Evolutionary conservation across 2,888 invertebrate genomes (phyloP), one percentile per base, ranked within the genome.

Genomic region (Stramonita haemastoma): DNA sequence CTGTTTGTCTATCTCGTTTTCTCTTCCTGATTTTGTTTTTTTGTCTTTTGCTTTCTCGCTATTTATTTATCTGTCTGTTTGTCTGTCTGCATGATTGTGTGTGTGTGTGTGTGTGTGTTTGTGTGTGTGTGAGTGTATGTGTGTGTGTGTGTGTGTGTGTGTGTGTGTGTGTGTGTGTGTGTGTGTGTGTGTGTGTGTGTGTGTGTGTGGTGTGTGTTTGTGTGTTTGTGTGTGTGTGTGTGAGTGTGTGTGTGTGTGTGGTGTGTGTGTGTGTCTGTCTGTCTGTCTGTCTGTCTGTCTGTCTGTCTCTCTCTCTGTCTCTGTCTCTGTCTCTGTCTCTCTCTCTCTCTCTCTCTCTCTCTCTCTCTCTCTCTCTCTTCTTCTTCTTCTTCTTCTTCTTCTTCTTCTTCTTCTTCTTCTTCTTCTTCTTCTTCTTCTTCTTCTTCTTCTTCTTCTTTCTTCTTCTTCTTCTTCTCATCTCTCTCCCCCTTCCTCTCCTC

Each of bases 101-200:
- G 46, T 46, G 46, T 46, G 46, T 46, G 46, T 66, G 22, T 77
- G 13, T 77, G n/a, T 77, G 26, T 77, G 13, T 77, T 8, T 77
- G 26, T 77, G 26, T 77, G 26, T 73, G 73, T 73, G 73, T 73
- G 73, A 26, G 73, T 73, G 73, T 73, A n/a, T 73, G 73, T 66
- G 66, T 66, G 66, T 66, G 66, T 66, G 66, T 66, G 66, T 66
- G 66, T 66, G 66, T 66, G 66, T 73, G 66, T 66, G 66, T 66
- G 66, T 60, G 60, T 60, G 60, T 60, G 60, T 60, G 60, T 60
- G 60, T 60, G 60, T 60, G 60, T 60, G 60, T 60, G 60, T 60
- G 60, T 60, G 60, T 60, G 60, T 60, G 60, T 60, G 60, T 60
- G 60, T 60, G 17, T 60, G 60, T 73, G 73, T 73, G 73, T 13